A percentile compares a stretch with the other conserved stretches of the same genome.
These are phyloP conservation scores for Tragopan temminckii DNA, from an alignment of 2,797 vertebrate genomes.

Conservation along the genomic window DNA sequence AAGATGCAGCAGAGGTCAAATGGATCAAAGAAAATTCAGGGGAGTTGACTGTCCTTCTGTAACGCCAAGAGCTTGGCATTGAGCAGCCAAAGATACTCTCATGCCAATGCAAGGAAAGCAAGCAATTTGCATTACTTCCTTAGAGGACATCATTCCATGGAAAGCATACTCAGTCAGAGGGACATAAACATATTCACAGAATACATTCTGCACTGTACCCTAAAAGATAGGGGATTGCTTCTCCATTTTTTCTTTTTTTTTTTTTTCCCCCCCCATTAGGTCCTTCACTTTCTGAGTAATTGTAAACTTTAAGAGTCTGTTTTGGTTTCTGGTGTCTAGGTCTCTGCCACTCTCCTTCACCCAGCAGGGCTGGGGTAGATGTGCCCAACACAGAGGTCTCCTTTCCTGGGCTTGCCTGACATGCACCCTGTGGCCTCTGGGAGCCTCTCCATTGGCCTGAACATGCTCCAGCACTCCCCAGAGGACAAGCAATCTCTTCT, in stretches of 20 bases:
- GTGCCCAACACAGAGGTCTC: background rate
- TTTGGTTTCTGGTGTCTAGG: background rate
- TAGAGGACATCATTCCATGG: background rate
- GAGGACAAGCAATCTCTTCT: background rate
- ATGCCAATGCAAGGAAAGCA: background rate
- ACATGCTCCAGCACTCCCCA: background rate
- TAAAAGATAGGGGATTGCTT: background rate
- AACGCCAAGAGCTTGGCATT: background rate
- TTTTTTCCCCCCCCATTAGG: background rate
- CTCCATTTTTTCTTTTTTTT: background rate
- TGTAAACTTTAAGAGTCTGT: background rate
- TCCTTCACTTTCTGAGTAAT: background rate
- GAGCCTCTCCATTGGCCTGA: background rate
- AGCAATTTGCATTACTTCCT: background rate
- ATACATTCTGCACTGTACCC: background rate
- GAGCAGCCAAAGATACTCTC: background rate
- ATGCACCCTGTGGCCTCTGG: rapidly evolving
- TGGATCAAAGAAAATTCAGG: background rate
- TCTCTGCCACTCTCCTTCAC: background rate
- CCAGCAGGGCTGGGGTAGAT: background rate
- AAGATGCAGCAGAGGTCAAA: background rate
- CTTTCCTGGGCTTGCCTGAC: background rate
- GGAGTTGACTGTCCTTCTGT: background rate
- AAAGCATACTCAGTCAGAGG: background rate
- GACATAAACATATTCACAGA: background rate